Evolutionary conservation across 1,140 invertebrate genomes (phyloP), one percentile per base, ranked within the genome.

Genomic region (Mactra quadrangularis): DNA sequence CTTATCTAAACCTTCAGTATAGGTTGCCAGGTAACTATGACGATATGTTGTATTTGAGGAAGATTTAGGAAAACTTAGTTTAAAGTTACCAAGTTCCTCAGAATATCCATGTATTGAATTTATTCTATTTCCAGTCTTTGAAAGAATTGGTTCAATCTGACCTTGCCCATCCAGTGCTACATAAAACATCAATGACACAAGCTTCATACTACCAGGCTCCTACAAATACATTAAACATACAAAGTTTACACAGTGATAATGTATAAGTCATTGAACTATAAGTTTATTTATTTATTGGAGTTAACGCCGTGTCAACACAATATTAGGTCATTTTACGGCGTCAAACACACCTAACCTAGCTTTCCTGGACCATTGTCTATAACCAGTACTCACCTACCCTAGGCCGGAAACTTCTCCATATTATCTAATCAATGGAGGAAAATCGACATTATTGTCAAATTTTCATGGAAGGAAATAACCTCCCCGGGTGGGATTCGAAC

Each of bases 41-140:
- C 88, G 88, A 94, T 31, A 95, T 95, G 71, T 66, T 66, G 76
- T 85, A 52, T 83, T 95, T 91, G 27, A 96, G 91, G 50, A 93
- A 94, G 38, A 95, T 95, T 76, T 88, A 45, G 82, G 77, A 94
- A 94, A 91, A 93, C 94, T 53, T 95, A 94, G 35, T 90, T 87
- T 94, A 89, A 98, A 98, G 82, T 96, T 95, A n/a, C 96, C 97
- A 6, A 98, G 92, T 31, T 95, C 94, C 17, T 95, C 94, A 0
- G 97, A 96, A 85, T 96, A 94, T 0, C 97, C 98, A 59, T 95
- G 94, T 11, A 98, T 94, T n/a, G 95, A 95, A 59, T 95, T 94
- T 62, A 96, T 86, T 45, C 87, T 86, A 4, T 75, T 41, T 53
- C 68, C 68, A 60, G 94, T 91, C 87, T 95, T 93, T 81, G 95